Percentiles rank a stretch among this genome's conserved stretches.
Conservation (phyloP, 1,140 invertebrate species). For the Caligus rogercresseyi region DNA sequence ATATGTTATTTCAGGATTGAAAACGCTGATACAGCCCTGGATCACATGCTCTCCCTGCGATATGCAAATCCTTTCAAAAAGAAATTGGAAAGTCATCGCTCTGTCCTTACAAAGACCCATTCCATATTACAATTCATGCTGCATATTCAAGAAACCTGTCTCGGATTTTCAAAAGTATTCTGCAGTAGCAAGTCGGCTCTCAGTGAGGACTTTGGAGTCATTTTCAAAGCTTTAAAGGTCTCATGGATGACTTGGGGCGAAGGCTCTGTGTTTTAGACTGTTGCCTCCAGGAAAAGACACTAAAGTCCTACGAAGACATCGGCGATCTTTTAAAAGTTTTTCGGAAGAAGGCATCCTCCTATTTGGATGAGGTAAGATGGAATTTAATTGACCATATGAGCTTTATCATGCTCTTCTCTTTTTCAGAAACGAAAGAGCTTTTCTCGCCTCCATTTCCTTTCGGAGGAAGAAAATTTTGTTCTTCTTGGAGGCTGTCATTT, state of each 20-base stretch:
- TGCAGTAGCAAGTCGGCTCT: neutral
- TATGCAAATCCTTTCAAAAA: neutral
- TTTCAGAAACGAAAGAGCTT: slow-evolving; percentile 1
- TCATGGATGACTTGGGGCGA: neutral
- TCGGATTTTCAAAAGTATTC: neutral
- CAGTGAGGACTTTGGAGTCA: neutral
- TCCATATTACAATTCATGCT: neutral
- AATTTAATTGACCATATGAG: neutral
- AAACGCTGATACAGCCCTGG: neutral
- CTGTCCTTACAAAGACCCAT: neutral
- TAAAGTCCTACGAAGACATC: neutral
- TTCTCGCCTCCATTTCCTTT: neutral
- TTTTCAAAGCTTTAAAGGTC: neutral
- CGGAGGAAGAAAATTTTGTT: neutral
- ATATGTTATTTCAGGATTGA: too few relatives aligned
- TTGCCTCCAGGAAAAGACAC: neutral
- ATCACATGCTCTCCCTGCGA: neutral
- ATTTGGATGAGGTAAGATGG: neutral
- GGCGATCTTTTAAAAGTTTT: neutral
- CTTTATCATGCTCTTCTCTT: neutral
- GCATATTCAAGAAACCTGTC: neutral
- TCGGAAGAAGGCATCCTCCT: neutral
- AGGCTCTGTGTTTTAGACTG: neutral
- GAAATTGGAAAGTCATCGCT: neutral
- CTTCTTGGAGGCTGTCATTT: neutral